A percentile compares a stretch with the other conserved stretches of the same genome.
Conservation (phyloP, 1,140 invertebrate species). For the Nymphalis io region DNA sequence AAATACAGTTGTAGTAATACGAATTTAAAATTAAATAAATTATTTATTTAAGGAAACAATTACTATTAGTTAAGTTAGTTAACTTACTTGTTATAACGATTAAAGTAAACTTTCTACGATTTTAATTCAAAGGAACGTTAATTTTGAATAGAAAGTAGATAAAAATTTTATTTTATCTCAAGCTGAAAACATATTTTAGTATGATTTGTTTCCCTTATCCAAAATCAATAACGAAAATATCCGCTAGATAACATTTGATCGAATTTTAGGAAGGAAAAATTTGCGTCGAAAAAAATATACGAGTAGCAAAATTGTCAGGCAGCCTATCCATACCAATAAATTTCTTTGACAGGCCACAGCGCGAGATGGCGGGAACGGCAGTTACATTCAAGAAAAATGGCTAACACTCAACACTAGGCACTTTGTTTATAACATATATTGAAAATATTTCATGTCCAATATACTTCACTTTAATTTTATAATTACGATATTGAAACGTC, state of each 20-base stretch:
- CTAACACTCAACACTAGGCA: slow-evolving; percentile 27
- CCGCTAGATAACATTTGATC: slow-evolving; percentile 17
- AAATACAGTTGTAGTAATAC: not conserved
- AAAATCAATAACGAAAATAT: slow-evolving; percentile 8
- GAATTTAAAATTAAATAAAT: too few relatives aligned
- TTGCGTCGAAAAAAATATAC: slow-evolving; percentile 25
- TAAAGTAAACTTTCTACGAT: too few relatives aligned
- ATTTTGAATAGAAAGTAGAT: too few relatives aligned
- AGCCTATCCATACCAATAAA: slow-evolving; percentile 52
- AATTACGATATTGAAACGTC: too few relatives aligned
- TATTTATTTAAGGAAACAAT: too few relatives aligned
- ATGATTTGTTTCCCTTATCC: not conserved
- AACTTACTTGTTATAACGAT: too few relatives aligned
- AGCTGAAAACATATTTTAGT: not conserved
- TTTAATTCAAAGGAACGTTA: too few relatives aligned
- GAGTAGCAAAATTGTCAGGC: slow-evolving; percentile 38
- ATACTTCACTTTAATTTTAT: not conserved
- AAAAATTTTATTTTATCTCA: too few relatives aligned
- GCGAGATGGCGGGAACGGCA: slow-evolving; percentile 39
- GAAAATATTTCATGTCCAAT: slow-evolving; percentile 4
- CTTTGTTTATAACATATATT: not conserved
- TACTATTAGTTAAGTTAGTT: too few relatives aligned
- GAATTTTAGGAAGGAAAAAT: slow-evolving; percentile 28
- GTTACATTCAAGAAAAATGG: slow-evolving; percentile 39
- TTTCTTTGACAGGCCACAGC: slow-evolving; percentile 44